phyloP scores from a whole-genome alignment of 2,113 vertebrate genomes.

The Epinephelus moara region DNA sequence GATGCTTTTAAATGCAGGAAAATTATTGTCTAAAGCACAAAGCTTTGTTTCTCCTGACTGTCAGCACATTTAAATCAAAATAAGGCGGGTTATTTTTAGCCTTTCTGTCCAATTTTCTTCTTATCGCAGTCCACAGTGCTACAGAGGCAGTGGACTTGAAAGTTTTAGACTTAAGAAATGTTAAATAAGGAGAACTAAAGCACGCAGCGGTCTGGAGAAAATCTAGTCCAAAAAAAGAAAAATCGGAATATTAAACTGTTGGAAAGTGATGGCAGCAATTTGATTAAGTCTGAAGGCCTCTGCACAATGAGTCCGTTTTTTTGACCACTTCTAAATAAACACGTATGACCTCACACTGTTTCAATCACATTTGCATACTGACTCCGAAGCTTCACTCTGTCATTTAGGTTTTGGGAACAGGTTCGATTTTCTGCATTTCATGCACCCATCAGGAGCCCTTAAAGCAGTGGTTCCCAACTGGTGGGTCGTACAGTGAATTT shows the following conservation, averaged over 20 bases:
- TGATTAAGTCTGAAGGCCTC: background rate
- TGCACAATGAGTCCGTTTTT: no score
- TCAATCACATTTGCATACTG: no score
- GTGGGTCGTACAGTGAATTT: no score
- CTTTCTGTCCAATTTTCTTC: background rate
- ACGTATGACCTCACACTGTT: no score
- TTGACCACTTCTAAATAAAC: no score
- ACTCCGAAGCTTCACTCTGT: no score
- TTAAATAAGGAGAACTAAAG: background rate
- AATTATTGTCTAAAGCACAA: slow-evolving; percentile 7
- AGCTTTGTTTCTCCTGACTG: background rate
- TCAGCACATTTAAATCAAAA: background rate
- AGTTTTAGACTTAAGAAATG: background rate
- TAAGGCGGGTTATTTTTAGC: background rate
- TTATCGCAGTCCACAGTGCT: background rate
- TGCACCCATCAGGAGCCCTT: no score
- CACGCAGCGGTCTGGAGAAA: background rate
- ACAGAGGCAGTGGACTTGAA: background rate
- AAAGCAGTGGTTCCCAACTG: no score
- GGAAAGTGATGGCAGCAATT: background rate
- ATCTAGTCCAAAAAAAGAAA: background rate
- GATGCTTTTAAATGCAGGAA: background rate
- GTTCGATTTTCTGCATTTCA: no score
- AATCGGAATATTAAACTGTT: background rate
- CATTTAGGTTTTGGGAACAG: no score